A percentile compares a stretch with the other conserved stretches of the same genome.
phyloP scores from a whole-genome alignment of 2,113 vertebrate species.

The Sander vitreus region DNA sequence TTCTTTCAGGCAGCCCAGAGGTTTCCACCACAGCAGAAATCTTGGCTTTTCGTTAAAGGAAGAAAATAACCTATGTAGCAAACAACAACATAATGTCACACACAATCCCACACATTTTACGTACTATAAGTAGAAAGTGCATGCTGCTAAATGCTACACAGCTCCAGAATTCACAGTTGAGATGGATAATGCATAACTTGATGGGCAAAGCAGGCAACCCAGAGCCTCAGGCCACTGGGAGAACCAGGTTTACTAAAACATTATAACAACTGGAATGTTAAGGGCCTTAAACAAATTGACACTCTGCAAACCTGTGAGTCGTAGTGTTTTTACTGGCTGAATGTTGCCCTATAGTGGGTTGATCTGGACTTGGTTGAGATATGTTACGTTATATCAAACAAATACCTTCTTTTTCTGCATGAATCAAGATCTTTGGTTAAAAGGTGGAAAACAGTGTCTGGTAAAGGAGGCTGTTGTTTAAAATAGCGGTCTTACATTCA shows the following conservation, averaged over 20 bases:
- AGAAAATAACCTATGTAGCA: neutral
- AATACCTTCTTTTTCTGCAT: neutral
- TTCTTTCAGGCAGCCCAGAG: neutral
- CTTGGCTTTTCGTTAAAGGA: neutral
- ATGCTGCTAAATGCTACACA: neutral
- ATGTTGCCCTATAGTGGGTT: neutral
- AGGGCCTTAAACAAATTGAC: neutral
- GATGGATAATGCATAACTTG: neutral
- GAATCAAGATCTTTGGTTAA: neutral
- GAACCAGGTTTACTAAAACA: neutral
- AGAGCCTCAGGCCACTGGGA: neutral
- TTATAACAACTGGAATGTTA: neutral
- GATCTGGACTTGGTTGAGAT: neutral
- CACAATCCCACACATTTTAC: neutral
- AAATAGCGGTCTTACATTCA: neutral
- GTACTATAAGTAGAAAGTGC: neutral
- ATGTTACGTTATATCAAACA: neutral
- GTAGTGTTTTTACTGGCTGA: neutral
- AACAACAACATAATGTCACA: neutral
- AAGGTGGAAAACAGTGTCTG: neutral
- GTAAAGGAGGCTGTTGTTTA: neutral
- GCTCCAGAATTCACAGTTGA: neutral
- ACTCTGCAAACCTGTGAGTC: neutral
- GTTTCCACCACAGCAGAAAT: neutral
- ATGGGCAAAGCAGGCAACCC: neutral